phyloP scores from a whole-genome alignment of 37 sponge, comb jelly and placozoan species.

The Haliclona indistincta region DNA sequence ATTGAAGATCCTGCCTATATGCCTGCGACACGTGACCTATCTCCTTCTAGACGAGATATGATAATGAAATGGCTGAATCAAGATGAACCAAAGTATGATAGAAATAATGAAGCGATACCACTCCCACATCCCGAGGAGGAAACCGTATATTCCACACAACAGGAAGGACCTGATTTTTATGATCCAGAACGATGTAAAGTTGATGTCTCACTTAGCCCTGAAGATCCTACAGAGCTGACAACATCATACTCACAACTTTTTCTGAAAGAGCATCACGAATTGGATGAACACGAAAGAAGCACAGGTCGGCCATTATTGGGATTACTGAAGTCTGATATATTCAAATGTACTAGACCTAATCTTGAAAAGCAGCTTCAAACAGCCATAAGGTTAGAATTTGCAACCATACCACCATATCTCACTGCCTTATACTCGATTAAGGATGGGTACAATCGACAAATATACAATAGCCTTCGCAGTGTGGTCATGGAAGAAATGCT shows the following conservation, averaged over 20 bases:
- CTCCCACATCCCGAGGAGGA: not conserved
- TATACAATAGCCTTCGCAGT: slow-evolving; percentile 6
- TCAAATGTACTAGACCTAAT: not conserved
- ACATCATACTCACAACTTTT: not conserved
- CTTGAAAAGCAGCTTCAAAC: slow-evolving; percentile 13
- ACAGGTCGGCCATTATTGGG: not conserved
- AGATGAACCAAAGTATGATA: slow-evolving; percentile 25
- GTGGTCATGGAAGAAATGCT: slow-evolving; percentile 43
- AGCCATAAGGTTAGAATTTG: slow-evolving; percentile 31
- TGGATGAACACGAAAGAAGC: not conserved
- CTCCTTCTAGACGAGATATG: slow-evolving; percentile 30
- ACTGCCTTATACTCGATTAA: slow-evolving; percentile 38
- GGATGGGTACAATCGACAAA: slow-evolving; percentile 23
- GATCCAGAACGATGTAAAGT: not conserved
- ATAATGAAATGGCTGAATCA: slow-evolving; percentile 50
- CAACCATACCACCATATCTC: slow-evolving; percentile 39
- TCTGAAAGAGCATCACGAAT: not conserved
- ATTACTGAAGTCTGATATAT: not conserved
- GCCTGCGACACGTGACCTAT: slow-evolving; percentile 60
- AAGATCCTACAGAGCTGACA: no score
- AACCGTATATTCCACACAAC: not conserved
- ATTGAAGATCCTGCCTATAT: slow-evolving; percentile 37
- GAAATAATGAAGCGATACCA: not conserved
- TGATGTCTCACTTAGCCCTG: not conserved
- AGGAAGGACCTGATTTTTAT: not conserved